Evolutionary conservation across 2,113 vertebrate species (phyloP), one percentile per base, ranked within the genome.

Genomic region (Nothocercus julius): DNA sequence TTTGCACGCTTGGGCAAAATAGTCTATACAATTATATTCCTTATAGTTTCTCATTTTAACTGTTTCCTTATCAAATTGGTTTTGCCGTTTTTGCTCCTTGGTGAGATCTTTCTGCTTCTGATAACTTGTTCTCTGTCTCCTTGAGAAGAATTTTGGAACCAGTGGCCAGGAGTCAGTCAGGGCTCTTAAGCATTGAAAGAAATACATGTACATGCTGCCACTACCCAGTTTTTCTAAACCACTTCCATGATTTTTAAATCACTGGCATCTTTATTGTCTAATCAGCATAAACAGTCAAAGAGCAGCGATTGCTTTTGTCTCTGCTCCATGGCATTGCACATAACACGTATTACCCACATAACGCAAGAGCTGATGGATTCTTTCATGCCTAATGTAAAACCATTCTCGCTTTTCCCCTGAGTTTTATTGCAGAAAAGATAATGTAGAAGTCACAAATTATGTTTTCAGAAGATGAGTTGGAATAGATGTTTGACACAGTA

Each of bases 211-310:
- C 56, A 11, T 15, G 24, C 13, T 85, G 38, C 44, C 30, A 27
- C 8, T 0, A 0, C 40, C 59, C 11, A 5, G 27, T 27, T 88
- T 59, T 51, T 63, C 49, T 64, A 64, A 51, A 56, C 8, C 16
- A 15, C 51, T 42, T 20, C 28, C 9, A 30, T 67, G 54, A 15
- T 85, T 87, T 82, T 74, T 66, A 70, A 70, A 36, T 74, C 45
- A 19, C 3, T 73, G 34, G 82, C 25, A 62, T 59, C 36, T 20
- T 58, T 38, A 90, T 30, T 68, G 78, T 36, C 20, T 70, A 42
- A 63, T 63, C 18, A 64, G 28, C 34, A 17, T 59, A 8, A 47
- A 32, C 38, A 36, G 21, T 40, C 69, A 84, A 66, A 92, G 38
- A 5, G 8, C 9, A 40, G 63, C 14, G 28, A 24, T 85, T 63